Base-by-base conservation (phyloP, 2,888 invertebrate species). In the Priocnemis perturbator region DNA sequence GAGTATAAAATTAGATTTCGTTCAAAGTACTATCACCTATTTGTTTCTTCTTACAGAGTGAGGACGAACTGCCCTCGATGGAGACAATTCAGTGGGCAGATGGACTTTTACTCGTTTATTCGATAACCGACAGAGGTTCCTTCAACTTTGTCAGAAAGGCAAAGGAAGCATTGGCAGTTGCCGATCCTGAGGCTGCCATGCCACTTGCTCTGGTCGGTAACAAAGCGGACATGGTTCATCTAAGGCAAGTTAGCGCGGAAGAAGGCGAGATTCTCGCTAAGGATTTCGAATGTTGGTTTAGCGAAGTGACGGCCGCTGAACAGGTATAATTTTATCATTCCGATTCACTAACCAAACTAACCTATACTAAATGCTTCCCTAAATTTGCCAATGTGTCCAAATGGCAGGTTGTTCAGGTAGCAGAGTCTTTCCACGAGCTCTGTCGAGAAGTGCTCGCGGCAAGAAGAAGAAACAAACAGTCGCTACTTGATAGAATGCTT, bases 61-160 rank as follows among this genome's bases (percentile, higher is more conserved):
- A 92, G 73, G 93, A 94, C 56, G 95, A 95, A 77, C 88, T 95
- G 67, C 95, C 96, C 11, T 92, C 92, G 68, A 91, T 91, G 73
- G 96, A 96, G 53, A 92, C 94, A 67, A 91, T 96, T 23, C 94
- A 95, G 85, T 97, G 97, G 97, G 97, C 97, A 0, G 97, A 98
- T 87, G 97, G 97, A 0, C 90, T 97, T 67, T 92, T 96, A 64
- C 90, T 97, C 53, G 95, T 97, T 30, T 98, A 97, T 89, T 96
- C 97, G 60, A 96, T 97, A 85, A 97, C 95, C 0, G 97, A 97
- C 89, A 91, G 96, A 59, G 91, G 92, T 74, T 96, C 96, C 26
- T 96, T 97, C 89, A 94, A 95, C 88, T 96, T 94, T 86, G 93
- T 96, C 65, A 92, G 95, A 64, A 92, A 93, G 64, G 93, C 95